A percentile compares a stretch with the other conserved stretches of the same genome.
Evolutionary conservation across 2,113 vertebrate species (phyloP).

Genomic region (Cercopithecus mona): DNA sequence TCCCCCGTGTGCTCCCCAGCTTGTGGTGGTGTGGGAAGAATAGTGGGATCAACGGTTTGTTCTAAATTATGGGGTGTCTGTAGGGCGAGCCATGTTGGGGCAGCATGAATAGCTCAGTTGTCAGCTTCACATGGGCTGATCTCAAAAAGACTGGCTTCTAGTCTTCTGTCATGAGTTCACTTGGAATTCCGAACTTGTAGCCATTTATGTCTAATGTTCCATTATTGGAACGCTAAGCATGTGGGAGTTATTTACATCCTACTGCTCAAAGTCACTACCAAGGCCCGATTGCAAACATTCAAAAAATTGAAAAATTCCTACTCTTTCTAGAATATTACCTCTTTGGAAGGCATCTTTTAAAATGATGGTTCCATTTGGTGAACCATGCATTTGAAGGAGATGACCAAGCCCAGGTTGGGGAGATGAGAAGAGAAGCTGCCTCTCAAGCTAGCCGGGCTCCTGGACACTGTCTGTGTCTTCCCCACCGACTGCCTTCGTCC

Average conservation of each 20-base stretch:
- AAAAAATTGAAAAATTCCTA: too few relatives aligned
- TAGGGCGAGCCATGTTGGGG: background rate
- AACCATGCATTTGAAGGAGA: background rate
- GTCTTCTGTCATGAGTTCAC: too few relatives aligned
- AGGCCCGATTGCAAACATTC: too few relatives aligned
- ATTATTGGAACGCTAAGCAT: too few relatives aligned
- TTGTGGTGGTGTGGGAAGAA: background rate
- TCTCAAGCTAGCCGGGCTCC: fast-evolving
- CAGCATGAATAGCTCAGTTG: background rate
- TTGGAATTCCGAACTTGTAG: too few relatives aligned
- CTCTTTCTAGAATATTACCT: background rate
- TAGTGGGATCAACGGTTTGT: fast-evolving
- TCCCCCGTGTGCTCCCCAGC: fast-evolving
- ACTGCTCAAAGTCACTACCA: too few relatives aligned
- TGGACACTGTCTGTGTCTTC: background rate
- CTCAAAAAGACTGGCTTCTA: background rate
- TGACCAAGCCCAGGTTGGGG: background rate
- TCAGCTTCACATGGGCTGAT: background rate
- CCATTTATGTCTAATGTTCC: too few relatives aligned
- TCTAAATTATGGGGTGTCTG: background rate
- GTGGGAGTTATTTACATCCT: too few relatives aligned
- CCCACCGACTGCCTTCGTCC: fast-evolving
- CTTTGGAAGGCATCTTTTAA: background rate
- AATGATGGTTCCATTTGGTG: background rate
- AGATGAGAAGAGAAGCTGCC: too few relatives aligned